phyloP scores from a whole-genome alignment of 2,113 vertebrate genomes.

The Apodemus sylvaticus region DNA sequence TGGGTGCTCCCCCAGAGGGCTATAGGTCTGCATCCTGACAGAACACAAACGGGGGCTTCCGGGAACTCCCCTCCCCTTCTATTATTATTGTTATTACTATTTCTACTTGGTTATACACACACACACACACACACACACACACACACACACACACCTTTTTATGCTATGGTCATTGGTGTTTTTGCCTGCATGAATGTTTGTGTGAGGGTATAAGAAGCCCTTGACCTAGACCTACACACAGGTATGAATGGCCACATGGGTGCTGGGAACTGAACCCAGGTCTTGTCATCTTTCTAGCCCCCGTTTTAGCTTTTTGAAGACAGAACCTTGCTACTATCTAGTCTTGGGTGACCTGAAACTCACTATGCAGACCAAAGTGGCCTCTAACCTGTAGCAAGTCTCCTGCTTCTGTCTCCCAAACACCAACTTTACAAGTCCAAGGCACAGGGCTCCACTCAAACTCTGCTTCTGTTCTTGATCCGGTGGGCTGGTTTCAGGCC shows the following conservation, averaged over 20 bases:
- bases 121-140: too few relatives aligned
- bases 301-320: background rate
- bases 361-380: background rate
- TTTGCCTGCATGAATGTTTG: background rate
- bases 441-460: background rate
- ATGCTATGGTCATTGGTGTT: background rate
- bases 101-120: background rate
- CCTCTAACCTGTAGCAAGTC: background rate
- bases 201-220: background rate
- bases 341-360: background rate
- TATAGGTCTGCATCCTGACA: background rate
- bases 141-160: background rate
- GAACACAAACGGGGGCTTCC: too few relatives aligned
- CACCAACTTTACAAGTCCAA: background rate
- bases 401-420: background rate
- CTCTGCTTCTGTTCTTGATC: background rate
- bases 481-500: background rate
- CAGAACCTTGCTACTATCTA: background rate
- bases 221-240: background rate
- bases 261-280: background rate
- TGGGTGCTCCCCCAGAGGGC: background rate
- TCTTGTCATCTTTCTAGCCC: background rate
- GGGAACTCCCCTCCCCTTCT: too few relatives aligned
- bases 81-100: background rate
- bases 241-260: background rate